Evolutionary conservation across 2,113 vertebrate genomes (phyloP).

Genomic region (Pseudorasbora parva): DNA sequence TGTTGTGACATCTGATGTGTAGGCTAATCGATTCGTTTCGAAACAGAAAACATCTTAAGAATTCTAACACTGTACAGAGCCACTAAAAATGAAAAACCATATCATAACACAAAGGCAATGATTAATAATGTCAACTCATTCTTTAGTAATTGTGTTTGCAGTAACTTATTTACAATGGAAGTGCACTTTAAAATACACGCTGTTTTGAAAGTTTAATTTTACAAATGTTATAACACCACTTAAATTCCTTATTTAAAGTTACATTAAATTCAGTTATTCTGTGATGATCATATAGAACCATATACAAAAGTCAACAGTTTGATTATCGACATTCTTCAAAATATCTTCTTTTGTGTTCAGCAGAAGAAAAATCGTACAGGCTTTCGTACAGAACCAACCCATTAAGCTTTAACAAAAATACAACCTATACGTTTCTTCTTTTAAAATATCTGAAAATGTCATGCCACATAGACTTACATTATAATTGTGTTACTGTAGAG

Average conservation of each 20-base stretch:
- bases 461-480: background rate
- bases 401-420: background rate
- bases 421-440: background rate
- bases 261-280: background rate
- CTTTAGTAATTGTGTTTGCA: background rate
- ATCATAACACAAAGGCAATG: background rate
- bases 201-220: background rate
- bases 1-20: slow-evolving; percentile 17
- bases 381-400: too few species aligned
- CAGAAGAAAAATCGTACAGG: too few species aligned
- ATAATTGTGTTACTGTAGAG: background rate
- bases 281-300: background rate
- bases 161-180: background rate
- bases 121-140: background rate
- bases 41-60: slow-evolving; percentile 10
- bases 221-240: too few species aligned
- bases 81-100: background rate
- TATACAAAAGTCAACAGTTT: too few species aligned
- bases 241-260: background rate
- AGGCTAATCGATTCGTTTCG: background rate
- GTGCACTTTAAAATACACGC: too few species aligned
- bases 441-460: background rate
- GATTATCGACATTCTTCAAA: too few species aligned
- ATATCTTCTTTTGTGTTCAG: too few species aligned
- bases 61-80: background rate